Conservation (phyloP, 2,113 vertebrate species). For the Numida meleagris region DNA sequence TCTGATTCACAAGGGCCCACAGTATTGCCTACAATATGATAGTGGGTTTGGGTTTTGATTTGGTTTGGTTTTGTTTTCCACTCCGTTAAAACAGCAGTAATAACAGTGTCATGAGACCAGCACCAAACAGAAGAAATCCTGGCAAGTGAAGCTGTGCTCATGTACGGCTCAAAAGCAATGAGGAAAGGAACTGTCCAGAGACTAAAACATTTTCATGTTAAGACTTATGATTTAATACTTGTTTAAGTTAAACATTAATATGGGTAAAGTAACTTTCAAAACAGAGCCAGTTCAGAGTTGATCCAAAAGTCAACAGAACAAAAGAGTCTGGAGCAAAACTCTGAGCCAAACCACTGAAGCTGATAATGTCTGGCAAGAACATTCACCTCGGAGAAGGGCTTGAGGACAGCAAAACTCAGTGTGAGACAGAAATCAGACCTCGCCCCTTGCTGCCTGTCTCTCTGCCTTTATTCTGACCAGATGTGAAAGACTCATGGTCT, state of each 20-base stretch:
- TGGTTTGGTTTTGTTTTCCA: neutral
- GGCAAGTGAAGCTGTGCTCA: constrained; percentile 25
- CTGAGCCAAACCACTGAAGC: constrained; percentile 54
- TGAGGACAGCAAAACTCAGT: constrained; percentile 29
- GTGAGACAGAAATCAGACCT: constrained; percentile 10
- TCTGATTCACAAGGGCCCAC: neutral
- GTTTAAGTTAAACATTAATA: constrained; percentile 71
- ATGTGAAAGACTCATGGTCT: neutral
- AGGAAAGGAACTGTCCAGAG: constrained; percentile 39
- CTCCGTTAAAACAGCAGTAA: constrained; percentile 22
- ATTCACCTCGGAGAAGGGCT: neutral
- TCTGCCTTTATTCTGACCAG: constrained; percentile 47
- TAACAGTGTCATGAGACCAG: constrained; percentile 23
- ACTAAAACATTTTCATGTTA: constrained; percentile 42
- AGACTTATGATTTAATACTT: constrained; percentile 59
- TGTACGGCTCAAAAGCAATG: constrained; percentile 16
- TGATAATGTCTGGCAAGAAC: constrained; percentile 67
- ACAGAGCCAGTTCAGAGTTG: constrained; percentile 62
- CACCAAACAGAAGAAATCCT: neutral
- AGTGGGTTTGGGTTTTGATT: neutral
- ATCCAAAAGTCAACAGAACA: constrained; percentile 75
- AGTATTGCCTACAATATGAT: neutral
- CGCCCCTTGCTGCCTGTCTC: constrained; percentile 18
- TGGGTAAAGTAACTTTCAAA: constrained; percentile 57
- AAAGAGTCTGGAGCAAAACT: constrained; percentile 66